Evolutionary conservation across 2,113 vertebrate genomes (phyloP), one percentile per base, ranked within the genome.

Genomic region (Campylorhamphus procurvoides): DNA sequence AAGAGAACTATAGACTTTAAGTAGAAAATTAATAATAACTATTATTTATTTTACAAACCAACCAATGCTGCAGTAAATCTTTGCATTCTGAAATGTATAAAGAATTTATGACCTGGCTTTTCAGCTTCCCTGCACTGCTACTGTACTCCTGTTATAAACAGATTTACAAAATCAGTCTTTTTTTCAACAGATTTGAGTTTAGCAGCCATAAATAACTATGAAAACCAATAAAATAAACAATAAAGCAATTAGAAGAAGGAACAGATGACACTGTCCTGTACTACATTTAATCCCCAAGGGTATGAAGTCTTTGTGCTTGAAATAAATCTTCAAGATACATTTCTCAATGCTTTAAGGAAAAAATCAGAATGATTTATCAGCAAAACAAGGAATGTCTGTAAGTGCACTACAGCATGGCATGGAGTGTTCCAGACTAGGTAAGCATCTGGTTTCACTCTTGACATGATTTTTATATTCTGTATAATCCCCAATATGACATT

Each of bases 301-400:
- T 27, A 24, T 35, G 20, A 87, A 94, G 84, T 67, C 71, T n/a
- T 91, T 90, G 50, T 58, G 55, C 67, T 76, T 56, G 64, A 81
- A 82, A 87, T 25, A 75, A 78, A 68, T 39, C 28, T 35, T 53
- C 40, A 50, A 7, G 8, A 73, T 60, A 60, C 18, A 20, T 84
- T 89, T 85, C 25, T 56, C 55, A 79, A 66, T 55, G 92, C 72
- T 93, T 94, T 52, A 76, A 91, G 88, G 76, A 77, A 58, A 74
- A 75, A 27, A 25, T 27, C 10, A 39, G 17, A 62, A 18, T 50
- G 37, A 31, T 76, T 93, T 76, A 18, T 44, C 92, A 55, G 18
- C 59, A 46, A 79, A 84, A 68, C 55, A 66, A 82, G 79, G 40
- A 63, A 44, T 37, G 16, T 67, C 53, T 78, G 19, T 35, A 72